Conservation (phyloP, 1,140 invertebrate species). For the Zaprionus tsacasi region DNA sequence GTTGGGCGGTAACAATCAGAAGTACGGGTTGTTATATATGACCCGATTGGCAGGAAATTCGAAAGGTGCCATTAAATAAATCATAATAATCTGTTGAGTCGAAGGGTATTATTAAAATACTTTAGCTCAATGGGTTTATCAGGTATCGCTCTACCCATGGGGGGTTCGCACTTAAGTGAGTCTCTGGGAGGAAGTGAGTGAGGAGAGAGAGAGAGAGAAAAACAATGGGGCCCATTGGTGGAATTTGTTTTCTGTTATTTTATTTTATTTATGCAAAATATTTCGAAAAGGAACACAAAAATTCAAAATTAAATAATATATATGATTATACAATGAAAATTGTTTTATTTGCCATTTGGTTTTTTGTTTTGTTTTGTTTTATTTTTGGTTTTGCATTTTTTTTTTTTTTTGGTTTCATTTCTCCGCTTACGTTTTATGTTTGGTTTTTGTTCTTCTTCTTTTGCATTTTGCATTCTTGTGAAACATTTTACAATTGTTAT, state of each 20-base stretch:
- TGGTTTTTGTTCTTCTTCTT: constrained; percentile 34
- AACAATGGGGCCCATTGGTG: constrained; percentile 4
- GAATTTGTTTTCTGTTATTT: constrained; percentile 81
- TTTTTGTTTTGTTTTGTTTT: constrained; percentile 43
- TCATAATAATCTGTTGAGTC: constrained; percentile 54
- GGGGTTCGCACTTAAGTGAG: neutral
- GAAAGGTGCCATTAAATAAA: constrained; percentile 50
- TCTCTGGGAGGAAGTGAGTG: neutral
- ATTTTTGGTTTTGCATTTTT: constrained; percentile 11
- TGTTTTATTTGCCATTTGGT: constrained; percentile 54
- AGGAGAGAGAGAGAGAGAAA: neutral
- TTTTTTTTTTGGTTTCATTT: constrained; percentile 43
- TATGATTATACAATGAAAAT: constrained; percentile 83
- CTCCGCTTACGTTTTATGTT: constrained; percentile 74
- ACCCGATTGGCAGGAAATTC: constrained; percentile 17
- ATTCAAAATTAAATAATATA: constrained; percentile 76
- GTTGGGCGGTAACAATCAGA: constrained; percentile 9
- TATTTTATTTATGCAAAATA: constrained; percentile 84
- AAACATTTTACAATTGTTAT: constrained; percentile 75
- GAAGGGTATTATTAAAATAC: constrained; percentile 8
- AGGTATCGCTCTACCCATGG: neutral
- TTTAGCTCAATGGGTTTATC: constrained; percentile 28
- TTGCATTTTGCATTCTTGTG: constrained; percentile 46
- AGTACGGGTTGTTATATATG: constrained; percentile 14
- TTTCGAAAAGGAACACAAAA: constrained; percentile 84